Base-by-base conservation (phyloP, 2,797 vertebrate genomes). In the Sebastes trivittatus region DNA sequence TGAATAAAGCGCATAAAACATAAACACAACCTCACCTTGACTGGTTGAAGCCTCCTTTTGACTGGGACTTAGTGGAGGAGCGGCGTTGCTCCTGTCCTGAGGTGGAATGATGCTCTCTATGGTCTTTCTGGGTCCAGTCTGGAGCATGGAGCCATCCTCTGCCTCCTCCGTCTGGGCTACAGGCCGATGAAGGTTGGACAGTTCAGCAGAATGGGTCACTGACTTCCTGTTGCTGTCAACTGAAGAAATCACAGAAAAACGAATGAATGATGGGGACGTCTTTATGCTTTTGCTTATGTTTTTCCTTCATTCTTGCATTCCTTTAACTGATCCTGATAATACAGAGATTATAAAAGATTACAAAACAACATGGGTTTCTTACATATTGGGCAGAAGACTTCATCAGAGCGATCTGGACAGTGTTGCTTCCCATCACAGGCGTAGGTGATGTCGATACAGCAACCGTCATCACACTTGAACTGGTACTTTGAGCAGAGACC, bases 391-490 rank as follows among this genome's bases (percentile, higher is more conserved):
- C 98, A 99, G 96, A 99, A 99, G 63, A 95, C 96, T 89, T 99
- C 98, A 2, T 99, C 98, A 0, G 98, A 99, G 36, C 97, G 96
- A 11, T 99, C 98, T 0, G 97, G 97, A 76, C 98, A 99, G 72
- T 99, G 98, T 8, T 95, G 96, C 76, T 96, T 95, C 13, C 98
- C 97, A 9, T 99, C 97, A 0, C 98, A 99, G 6, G 98, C 97
- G 72, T 97, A 97, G 0, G 96, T 97, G 92, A 99, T 98, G 94
- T 99, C 98, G 29, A 99, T 96, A 65, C 98, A 99, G 94, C 98
- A 99, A 78, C 98, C 98, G 0, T 98, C 96, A 0, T 98, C 98
- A 25, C 98, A 99, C 85, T 96, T 96, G 87, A 99, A 99, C 95
- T 98, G 97, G 92, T 99, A 97, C 78, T 96, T 96, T 0, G 97